phyloP scores from a whole-genome alignment of 2,888 invertebrate genomes.

The Ichneumon xanthorius region DNA sequence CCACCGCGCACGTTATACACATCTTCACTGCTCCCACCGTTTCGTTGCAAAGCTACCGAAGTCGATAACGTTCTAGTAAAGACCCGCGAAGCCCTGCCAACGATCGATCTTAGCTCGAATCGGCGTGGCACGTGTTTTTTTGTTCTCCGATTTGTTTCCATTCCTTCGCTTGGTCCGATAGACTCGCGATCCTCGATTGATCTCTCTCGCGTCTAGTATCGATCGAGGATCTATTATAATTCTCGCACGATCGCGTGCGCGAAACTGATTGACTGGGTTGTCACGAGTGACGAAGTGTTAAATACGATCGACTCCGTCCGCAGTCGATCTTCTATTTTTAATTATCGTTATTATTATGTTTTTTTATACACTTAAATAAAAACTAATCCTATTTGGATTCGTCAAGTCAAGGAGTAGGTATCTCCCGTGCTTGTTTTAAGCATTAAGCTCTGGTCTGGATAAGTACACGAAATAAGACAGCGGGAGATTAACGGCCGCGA shows the following conservation, averaged over 20 bases:
- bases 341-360: conserved; percentile 5
- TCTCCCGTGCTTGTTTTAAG: conserved; percentile 25
- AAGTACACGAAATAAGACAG: conserved; percentile 41
- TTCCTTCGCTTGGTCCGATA: conserved; percentile 33
- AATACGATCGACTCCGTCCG: conserved; percentile 9
- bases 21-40: conserved; percentile 15
- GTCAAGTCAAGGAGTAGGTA: conserved; percentile 26
- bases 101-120: conserved; percentile 24
- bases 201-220: conserved; percentile 16
- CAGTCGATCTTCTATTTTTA: conserved; percentile 28
- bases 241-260: conserved; percentile 40
- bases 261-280: conserved; percentile 52
- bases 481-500: background rate
- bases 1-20: conserved; percentile 33
- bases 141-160: background rate
- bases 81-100: background rate
- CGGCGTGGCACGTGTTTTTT: conserved; percentile 14
- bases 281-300: conserved; percentile 54
- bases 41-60: conserved; percentile 28
- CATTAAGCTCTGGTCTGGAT: conserved; percentile 43
- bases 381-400: conserved; percentile 42
- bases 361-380: conserved; percentile 40
- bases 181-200: conserved; percentile 34
- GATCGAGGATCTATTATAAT: conserved; percentile 28
- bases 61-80: conserved; percentile 5